Evolutionary conservation across 2,113 vertebrate genomes (phyloP), one percentile per base, ranked within the genome.

Genomic region (Dolichallabes microphthalmus): DNA sequence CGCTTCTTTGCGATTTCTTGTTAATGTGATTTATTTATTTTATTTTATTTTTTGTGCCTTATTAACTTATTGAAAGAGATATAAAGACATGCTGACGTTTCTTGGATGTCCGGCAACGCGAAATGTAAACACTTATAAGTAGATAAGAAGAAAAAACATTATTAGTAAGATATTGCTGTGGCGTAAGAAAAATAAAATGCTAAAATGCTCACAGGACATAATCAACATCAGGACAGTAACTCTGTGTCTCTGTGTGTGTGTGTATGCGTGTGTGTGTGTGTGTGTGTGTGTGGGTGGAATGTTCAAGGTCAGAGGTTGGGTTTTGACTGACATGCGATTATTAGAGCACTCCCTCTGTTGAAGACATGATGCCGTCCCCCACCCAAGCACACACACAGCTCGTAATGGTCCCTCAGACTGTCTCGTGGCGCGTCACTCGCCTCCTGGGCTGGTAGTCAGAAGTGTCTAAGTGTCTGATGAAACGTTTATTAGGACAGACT

Each of bases 251-350:
- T 61, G 60, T 25, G 60, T 25, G 20, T 22, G 58, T 53, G 64
- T 45, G 75, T 20, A 25, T 52, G 50, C 17, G 22, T 69, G 45
- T 68, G 35, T 83, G 52, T 60, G 76, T 25, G 52, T n/a, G 80
- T 64, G 66, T 45, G 55, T 55, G 52, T 32, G 2, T 9, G 52
- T 14, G 87, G 82, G 57, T 78, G 90, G 63, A 86, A 64, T 83
- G 87, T 91, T 73, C 86, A 87, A 89, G 87, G 90, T 87, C 87
- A 90, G 85, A 61, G 73, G 55, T 82, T 75, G 85, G 69, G 76
- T 80, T 91, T 75, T 88, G 89, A 63, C 64, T 90, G 86, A 84
- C 73, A 76, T 52, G 69, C 83, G 64, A 86, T 86, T 82, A 88
- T 91, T 90, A 83, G 86, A 87, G 73, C 25, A 45, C 61, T 83